Evolutionary conservation across 2,113 vertebrate species (phyloP).

Genomic region (Polypterus bichir): DNA sequence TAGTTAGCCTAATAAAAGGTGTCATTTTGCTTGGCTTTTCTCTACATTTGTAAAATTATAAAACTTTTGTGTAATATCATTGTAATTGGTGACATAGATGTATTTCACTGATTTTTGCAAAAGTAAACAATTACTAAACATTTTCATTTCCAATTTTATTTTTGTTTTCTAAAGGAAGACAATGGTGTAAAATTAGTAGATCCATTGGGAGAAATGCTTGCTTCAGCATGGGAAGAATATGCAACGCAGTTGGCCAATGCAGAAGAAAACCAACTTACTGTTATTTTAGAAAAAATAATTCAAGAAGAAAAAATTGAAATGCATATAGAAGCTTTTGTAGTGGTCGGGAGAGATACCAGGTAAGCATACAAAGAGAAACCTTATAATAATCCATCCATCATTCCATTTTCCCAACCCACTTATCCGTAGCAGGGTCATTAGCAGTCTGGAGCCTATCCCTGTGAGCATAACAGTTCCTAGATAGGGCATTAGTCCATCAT

Average conservation of each 20-base stretch:
- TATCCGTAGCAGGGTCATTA: too few relatives aligned
- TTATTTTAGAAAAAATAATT: slow-evolving; percentile 50
- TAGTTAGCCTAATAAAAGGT: too few relatives aligned
- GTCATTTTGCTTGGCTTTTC: too few relatives aligned
- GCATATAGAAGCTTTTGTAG: slow-evolving; percentile 52
- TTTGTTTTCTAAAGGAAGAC: slow-evolving; percentile 58
- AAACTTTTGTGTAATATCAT: too few relatives aligned
- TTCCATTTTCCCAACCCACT: too few relatives aligned
- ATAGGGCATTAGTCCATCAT: too few relatives aligned
- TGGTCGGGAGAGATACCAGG: slow-evolving; percentile 87
- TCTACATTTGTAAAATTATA: too few relatives aligned
- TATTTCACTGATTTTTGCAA: too few relatives aligned
- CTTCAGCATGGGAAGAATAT: slow-evolving; percentile 71
- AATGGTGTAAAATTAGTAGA: slow-evolving; percentile 90
- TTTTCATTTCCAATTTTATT: background rate
- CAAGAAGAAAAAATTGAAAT: slow-evolving; percentile 61
- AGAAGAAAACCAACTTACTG: slow-evolving; percentile 57
- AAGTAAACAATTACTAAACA: too few relatives aligned
- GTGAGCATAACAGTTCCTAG: too few relatives aligned
- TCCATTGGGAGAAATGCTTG: slow-evolving; percentile 89
- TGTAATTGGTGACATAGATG: too few relatives aligned
- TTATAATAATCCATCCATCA: background rate
- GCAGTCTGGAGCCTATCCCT: too few relatives aligned
- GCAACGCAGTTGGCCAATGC: slow-evolving; percentile 77
- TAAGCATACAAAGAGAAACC: slow-evolving; percentile 23